Evolutionary conservation across 2,113 vertebrate genomes (phyloP).

Genomic region (Cochlearius cochlearius): DNA sequence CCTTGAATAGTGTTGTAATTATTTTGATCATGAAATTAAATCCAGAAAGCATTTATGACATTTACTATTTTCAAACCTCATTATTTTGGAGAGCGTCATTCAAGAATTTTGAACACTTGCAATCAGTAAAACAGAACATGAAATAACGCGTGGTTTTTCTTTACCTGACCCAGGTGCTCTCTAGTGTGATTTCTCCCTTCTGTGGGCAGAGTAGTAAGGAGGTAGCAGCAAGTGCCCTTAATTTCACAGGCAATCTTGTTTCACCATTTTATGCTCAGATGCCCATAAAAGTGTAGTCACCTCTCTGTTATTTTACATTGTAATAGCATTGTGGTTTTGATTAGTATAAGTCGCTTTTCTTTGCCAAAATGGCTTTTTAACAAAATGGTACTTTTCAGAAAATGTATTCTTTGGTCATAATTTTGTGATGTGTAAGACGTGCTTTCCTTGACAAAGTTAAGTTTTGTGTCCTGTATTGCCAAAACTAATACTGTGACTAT

Average conservation of each 20-base stretch:
- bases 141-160: not conserved
- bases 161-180: not conserved
- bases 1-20: conserved; percentile 2
- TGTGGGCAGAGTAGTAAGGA: not conserved
- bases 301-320: not conserved
- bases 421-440: not conserved
- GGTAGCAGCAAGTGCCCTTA: not conserved
- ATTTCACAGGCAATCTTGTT: not conserved
- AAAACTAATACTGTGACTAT: not conserved
- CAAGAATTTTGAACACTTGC: not conserved
- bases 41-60: conserved; percentile 2
- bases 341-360: not conserved
- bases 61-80: conserved; percentile 48
- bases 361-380: not conserved
- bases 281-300: not conserved
- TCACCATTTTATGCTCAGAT: not conserved
- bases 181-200: not conserved
- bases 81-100: conserved; percentile 15
- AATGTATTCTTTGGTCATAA: not conserved
- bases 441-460: not conserved
- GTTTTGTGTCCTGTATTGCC: not conserved
- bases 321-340: not conserved
- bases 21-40: conserved; percentile 29
- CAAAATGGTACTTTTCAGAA: not conserved
- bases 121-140: not conserved